phyloP scores from a whole-genome alignment of 2,797 vertebrate genomes.

The Loris lydekkerianus region DNA sequence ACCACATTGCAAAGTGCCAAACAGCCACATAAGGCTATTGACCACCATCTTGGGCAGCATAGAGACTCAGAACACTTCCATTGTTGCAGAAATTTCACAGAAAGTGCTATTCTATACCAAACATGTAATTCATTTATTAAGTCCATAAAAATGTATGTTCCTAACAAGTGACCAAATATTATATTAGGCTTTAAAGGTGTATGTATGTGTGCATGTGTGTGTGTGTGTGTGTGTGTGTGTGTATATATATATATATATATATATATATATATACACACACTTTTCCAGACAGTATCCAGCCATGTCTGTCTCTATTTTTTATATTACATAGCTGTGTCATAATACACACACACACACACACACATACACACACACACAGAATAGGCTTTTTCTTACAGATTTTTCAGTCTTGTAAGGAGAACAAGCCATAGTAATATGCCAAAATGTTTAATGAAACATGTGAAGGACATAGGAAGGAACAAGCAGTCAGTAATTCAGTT shows the following conservation, averaged over 20 bases:
- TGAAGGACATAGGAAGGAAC: neutral
- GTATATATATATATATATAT: neutral
- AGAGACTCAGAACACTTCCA: neutral
- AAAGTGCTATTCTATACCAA: neutral
- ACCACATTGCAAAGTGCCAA: neutral
- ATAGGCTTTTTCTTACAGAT: neutral
- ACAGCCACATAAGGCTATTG: neutral
- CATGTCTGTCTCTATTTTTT: too few species aligned
- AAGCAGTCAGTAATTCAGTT: neutral
- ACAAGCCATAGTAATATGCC: neutral
- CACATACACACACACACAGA: neutral
- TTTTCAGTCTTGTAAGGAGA: neutral
- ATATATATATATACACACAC: too few species aligned
- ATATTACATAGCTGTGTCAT: too few species aligned
- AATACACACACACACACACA: neutral
- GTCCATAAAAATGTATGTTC: neutral
- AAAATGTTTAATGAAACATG: neutral
- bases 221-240: neutral
- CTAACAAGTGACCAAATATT: neutral
- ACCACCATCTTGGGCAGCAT: neutral
- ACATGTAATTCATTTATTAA: neutral
- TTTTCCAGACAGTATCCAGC: too few species aligned
- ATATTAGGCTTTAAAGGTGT: neutral
- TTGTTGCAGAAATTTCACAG: neutral
- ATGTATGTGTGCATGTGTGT: neutral